Evolutionary conservation across 2,797 vertebrate genomes (phyloP), one percentile per base, ranked within the genome.

Genomic region (Semaprochilodus insignis): DNA sequence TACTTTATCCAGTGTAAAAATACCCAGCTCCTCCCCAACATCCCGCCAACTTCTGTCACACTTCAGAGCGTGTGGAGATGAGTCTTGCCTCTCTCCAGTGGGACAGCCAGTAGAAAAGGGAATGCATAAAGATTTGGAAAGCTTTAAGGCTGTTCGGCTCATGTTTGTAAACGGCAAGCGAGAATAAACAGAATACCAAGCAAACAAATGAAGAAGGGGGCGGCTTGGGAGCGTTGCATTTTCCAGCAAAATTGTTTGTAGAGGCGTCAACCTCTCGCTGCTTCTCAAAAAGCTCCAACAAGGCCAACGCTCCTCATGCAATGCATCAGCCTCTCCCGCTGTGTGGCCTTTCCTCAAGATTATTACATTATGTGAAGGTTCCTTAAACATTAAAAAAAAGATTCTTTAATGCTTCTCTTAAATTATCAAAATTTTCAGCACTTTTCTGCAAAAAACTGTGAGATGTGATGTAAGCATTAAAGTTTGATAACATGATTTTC

Each of bases 1-100:
- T 79, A 87, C 79, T 81, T 85, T 79, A 81, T 80, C 36, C 72
- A 76, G 63, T 48, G 77, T 81, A 79, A 87, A 85, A 81, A 85
- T 83, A 87, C 48, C 67, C 74, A 71, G 48, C 78, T 75, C 65
- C 36, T 67, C 40, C 59, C 27, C 19, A 70, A 40, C 19, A 25
- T 59, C 80, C 59, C 67, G 23, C 71, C 57, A 80, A 85, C 76
- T 77, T 85, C 76, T 78, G 48, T 81, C 70, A 83, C 34, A 60
- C 63, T 55, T 83, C 54, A 78, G 57, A 85, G 70, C 27, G 27
- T 31, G 16, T 13, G 23, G 62, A 74, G 73, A 80, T 31, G 51
- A 82, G 82, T 25, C 36, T 48, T 52, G 55, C 15, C 59, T 77
- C 54, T 40, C 36, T 74, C 51, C 74, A 48, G 23, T 55, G 55